Conservation (phyloP, 2,113 vertebrate species). For the Chloroceryle aenea region DNA sequence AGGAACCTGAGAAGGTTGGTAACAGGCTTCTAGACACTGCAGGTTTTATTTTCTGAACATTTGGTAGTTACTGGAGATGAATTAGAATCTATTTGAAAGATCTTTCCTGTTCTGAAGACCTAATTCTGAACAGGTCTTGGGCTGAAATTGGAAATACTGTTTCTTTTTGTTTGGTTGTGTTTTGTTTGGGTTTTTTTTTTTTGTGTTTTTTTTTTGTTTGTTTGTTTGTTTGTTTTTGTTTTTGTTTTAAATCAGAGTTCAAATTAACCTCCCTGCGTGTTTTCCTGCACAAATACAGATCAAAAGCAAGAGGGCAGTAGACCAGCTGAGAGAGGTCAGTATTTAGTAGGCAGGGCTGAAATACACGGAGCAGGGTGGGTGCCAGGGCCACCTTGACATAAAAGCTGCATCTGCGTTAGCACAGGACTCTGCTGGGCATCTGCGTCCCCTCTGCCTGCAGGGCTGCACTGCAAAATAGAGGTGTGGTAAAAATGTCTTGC, state of each 20-base stretch:
- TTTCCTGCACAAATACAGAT: neutral
- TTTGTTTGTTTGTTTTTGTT: no score
- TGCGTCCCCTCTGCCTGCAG: rapidly evolving
- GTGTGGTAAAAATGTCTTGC: neutral
- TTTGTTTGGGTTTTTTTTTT: no score
- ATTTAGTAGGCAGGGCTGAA: neutral
- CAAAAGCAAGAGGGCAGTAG: neutral
- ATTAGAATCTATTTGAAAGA: neutral
- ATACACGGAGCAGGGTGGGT: neutral
- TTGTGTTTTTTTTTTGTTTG: no score
- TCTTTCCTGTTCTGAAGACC: neutral
- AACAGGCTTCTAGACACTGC: neutral
- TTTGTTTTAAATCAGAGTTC: neutral
- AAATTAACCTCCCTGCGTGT: neutral
- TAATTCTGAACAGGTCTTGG: neutral
- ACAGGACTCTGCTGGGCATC: no score
- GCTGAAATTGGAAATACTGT: neutral
- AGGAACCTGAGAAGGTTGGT: neutral
- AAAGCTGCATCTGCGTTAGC: neutral
- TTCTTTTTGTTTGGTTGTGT: no score
- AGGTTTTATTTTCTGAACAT: neutral
- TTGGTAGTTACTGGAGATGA: neutral
- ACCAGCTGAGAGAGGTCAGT: neutral
- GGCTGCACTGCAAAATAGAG: neutral
- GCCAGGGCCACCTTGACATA: neutral